Evolutionary conservation across 2,113 vertebrate genomes (phyloP).

Genomic region (Cyprinodon brontotheroides): DNA sequence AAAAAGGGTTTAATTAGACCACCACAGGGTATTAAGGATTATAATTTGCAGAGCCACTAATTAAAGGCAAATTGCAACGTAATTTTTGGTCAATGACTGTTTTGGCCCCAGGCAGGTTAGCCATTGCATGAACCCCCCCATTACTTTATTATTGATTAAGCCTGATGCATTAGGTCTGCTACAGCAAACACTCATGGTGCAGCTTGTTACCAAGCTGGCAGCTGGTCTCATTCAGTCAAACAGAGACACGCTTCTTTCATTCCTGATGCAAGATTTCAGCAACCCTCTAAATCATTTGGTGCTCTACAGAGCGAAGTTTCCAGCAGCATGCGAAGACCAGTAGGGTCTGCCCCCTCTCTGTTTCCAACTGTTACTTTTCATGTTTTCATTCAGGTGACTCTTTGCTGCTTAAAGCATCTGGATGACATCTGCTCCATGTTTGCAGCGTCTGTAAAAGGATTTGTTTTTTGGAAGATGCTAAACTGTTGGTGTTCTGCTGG

Average conservation of each 20-base stretch:
- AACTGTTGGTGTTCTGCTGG: not conserved
- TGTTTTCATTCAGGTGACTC: not conserved
- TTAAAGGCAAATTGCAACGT: constrained; percentile 56
- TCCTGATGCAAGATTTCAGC: constrained; percentile 66
- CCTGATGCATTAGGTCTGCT: constrained; percentile 26
- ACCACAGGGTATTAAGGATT: constrained; percentile 49
- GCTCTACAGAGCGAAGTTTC: constrained; percentile 41
- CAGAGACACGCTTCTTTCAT: constrained; percentile 41
- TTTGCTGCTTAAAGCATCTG: not conserved
- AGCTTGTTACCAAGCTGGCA: constrained; percentile 16
- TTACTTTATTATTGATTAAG: constrained; percentile 64
- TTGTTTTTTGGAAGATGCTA: not conserved
- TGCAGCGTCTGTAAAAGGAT: not conserved
- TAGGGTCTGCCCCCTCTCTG: not conserved
- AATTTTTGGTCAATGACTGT: constrained; percentile 54
- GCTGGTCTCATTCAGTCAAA: constrained; percentile 50
- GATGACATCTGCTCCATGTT: not conserved
- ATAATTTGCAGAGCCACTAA: constrained; percentile 53
- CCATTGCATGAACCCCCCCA: constrained; percentile 41
- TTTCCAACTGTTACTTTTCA: constrained; percentile 10
- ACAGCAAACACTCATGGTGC: constrained; percentile 29
- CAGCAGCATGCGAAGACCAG: constrained; percentile 10
- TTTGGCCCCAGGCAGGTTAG: constrained; percentile 51
- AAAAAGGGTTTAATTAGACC: constrained; percentile 53
- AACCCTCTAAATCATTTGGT: constrained; percentile 54